Evolutionary conservation across 2,113 vertebrate species (phyloP), one percentile per base, ranked within the genome.

Genomic region (Gasterosteus nipponicus): DNA sequence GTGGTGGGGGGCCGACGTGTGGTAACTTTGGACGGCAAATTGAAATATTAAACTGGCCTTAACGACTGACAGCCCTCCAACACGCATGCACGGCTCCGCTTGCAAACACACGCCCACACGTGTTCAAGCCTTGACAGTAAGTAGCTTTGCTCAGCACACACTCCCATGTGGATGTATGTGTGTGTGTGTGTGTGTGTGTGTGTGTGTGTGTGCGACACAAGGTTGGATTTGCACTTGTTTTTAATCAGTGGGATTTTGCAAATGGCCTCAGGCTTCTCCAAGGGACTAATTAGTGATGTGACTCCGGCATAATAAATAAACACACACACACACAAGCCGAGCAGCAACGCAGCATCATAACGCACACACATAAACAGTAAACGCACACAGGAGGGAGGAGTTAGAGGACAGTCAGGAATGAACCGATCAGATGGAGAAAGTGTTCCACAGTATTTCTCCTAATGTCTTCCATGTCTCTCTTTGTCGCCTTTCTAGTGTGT

Each of bases 211-310:
- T 29, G 80, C 54, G 67, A 87, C 85, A 87, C 91, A 86, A 87
- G 83, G 86, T 90, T 92, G 88, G 89, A 92, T 90, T 89, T 89
- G 84, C 88, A 85, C 90, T 92, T 94, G 89, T 92, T 94, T 92
- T 93, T 93, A 93, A 93, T 94, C 91, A 92, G 91, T 90, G 88
- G 91, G 93, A 92, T 91, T 93, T 91, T 89, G 89, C 89, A 93
- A 93, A 91, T 91, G 89, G 90, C 92, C 92, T 87, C 87, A 44
- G 87, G 92, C 87, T 93, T 89, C 92, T 93, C 92, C 93, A 85
- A 90, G 92, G 93, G 93, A 93, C 93, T 93, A 93, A 94, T 94
- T 94, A 93, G 92, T 79, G 87, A 93, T 93, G 92, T 93, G 93
- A 91, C 91, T 93, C 87, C 73, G 53, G 89, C 81, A 86, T 87